A percentile compares a stretch with the other conserved stretches of the same genome.
phyloP scores from a whole-genome alignment of 2,113 vertebrate species.

The Nerophis ophidion region DNA sequence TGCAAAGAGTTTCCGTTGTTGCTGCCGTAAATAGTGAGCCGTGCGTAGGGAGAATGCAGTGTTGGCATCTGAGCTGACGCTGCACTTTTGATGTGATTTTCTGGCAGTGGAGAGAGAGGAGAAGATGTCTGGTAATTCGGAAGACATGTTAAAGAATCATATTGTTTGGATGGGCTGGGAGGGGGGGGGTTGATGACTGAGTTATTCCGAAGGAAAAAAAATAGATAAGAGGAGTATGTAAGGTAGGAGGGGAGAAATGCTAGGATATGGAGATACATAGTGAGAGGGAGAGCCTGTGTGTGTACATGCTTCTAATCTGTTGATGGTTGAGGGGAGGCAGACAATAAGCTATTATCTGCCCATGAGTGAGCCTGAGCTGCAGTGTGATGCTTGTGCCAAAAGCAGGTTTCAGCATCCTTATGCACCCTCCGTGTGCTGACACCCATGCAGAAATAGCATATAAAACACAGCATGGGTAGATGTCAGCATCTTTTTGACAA shows the following conservation, averaged over 20 bases:
- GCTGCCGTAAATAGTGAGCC: conserved; percentile 16
- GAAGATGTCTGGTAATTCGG: conserved; percentile 49
- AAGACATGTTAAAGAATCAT: conserved; percentile 50
- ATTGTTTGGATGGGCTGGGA: neutral
- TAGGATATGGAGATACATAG: conserved; percentile 33
- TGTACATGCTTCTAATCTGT: conserved; percentile 64
- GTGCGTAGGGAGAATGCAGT: conserved; percentile 4
- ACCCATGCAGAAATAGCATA: conserved; percentile 16
- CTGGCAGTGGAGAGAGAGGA: conserved; percentile 34
- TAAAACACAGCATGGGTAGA: neutral
- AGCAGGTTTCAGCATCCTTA: conserved; percentile 35
- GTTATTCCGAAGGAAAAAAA: conserved; percentile 24
- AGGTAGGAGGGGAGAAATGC: conserved; percentile 13
- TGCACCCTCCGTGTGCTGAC: conserved; percentile 23
- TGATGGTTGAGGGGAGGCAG: conserved; percentile 63
- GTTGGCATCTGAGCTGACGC: conserved; percentile 33
- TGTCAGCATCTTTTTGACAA: neutral
- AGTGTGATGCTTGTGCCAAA: conserved; percentile 29
- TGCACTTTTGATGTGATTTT: conserved; percentile 52
- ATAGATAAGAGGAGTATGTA: conserved; percentile 26
- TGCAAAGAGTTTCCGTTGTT: conserved; percentile 43
- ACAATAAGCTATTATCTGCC: conserved; percentile 63
- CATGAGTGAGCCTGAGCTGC: conserved; percentile 47
- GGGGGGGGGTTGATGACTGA: conserved; percentile 24
- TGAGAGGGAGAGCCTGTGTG: conserved; percentile 42